Percentiles rank a stretch among this genome's conserved stretches.
Conservation (phyloP, 2,888 invertebrate genomes). For the Polydrusus tereticollis region DNA sequence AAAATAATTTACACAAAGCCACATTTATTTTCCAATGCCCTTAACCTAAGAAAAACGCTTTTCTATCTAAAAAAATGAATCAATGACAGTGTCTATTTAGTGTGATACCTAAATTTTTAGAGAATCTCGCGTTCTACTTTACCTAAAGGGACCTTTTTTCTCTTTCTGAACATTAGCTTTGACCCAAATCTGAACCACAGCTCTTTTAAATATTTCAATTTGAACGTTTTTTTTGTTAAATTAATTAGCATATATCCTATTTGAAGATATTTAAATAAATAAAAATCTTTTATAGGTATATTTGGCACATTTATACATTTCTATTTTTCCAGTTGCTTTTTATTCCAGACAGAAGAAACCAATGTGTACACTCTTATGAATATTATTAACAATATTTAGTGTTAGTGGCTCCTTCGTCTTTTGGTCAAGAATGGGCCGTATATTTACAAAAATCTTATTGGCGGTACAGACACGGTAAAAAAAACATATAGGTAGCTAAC, state of each 20-base stretch:
- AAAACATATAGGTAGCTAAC: too few species aligned
- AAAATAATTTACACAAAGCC: not conserved
- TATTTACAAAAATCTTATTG: not conserved
- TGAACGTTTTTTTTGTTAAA: too few species aligned
- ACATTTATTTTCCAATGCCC: not conserved
- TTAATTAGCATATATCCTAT: too few species aligned
- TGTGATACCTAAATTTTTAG: conserved; percentile 12
- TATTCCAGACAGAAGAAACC: too few species aligned
- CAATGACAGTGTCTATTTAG: conserved; percentile 19
- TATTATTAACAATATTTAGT: not conserved
- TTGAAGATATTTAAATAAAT: too few species aligned
- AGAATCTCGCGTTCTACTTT: not conserved
- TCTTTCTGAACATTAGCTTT: too few species aligned
- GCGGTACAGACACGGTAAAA: too few species aligned
- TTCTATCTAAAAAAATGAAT: not conserved
- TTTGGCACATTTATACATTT: too few species aligned
- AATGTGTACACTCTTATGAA: not conserved
- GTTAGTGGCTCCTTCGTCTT: not conserved
- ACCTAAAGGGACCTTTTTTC: too few species aligned
- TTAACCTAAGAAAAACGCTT: not conserved
- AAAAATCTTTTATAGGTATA: too few species aligned
- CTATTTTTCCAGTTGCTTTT: not conserved
- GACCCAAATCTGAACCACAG: too few species aligned
- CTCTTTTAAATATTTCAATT: not conserved
- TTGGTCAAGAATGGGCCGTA: not conserved